Conservation (phyloP, 2,113 vertebrate genomes). For the Fregetta grallaria region DNA sequence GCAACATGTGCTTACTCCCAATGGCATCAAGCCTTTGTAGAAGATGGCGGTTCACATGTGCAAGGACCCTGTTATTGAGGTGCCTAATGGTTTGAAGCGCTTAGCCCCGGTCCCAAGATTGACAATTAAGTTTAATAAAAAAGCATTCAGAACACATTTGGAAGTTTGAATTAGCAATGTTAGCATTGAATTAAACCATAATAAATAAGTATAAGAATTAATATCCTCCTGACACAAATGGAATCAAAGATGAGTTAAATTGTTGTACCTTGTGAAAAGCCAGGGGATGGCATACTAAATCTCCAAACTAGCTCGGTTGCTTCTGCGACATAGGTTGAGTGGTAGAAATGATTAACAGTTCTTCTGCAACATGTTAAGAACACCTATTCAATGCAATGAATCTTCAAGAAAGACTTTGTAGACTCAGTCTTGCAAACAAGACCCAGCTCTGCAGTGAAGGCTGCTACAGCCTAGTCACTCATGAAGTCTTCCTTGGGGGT, state of each 20-base stretch:
- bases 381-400: not conserved
- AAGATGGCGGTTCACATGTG: not conserved
- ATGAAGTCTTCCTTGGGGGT: not conserved
- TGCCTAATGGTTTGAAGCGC: not conserved
- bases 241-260: not conserved
- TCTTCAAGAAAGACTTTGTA: not conserved
- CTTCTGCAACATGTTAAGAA: not conserved
- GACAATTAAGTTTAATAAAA: not conserved
- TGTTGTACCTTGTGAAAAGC: not conserved
- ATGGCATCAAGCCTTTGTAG: not conserved
- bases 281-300: not conserved
- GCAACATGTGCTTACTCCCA: not conserved
- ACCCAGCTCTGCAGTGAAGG: not conserved
- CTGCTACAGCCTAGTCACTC: not conserved
- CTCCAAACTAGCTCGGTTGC: not conserved
- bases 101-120: not conserved
- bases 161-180: not conserved
- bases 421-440: not conserved
- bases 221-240: not conserved
- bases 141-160: not conserved
- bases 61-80: not conserved
- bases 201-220: not conserved
- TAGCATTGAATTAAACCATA: not conserved
- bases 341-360: not conserved
- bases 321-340: not conserved